These are phyloP conservation scores for Aporophyla lueneburgensis DNA, from an alignment of 2,888 invertebrate genomes.

Conservation along the genomic window DNA sequence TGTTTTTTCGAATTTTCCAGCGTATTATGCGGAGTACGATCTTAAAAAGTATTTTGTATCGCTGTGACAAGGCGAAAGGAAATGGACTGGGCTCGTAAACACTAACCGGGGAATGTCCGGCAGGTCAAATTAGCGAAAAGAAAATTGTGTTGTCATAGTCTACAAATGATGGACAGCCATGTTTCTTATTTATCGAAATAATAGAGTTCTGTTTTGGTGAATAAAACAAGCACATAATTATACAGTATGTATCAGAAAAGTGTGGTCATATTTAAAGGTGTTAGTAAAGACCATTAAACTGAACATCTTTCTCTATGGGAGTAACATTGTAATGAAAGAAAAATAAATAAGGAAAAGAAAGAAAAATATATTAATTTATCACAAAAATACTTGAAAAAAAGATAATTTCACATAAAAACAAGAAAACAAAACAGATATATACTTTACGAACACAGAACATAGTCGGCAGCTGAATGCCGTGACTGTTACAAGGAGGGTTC, in stretches of 20 bases:
- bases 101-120: conserved; percentile 41
- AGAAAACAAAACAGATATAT: too few species aligned
- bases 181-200: conserved; percentile 12
- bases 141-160: conserved; percentile 53
- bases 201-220: neutral
- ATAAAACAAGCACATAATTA: too few species aligned
- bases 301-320: neutral
- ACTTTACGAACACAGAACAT: too few species aligned
- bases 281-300: neutral
- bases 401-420: too few species aligned
- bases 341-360: too few species aligned
- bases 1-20: conserved; percentile 16
- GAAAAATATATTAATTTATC: too few species aligned
- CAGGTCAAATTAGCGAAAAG: conserved; percentile 52
- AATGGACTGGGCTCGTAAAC: conserved; percentile 62
- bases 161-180: conserved; percentile 26
- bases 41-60: conserved; percentile 50
- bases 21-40: neutral
- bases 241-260: neutral
- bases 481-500: too few species aligned
- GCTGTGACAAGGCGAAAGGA: conserved; percentile 50
- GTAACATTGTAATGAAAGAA: too few species aligned
- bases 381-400: too few species aligned
- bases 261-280: neutral
- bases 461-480: too few species aligned